Evolutionary conservation across 2,113 vertebrate species (phyloP).

Genomic region (Hippotragus niger): DNA sequence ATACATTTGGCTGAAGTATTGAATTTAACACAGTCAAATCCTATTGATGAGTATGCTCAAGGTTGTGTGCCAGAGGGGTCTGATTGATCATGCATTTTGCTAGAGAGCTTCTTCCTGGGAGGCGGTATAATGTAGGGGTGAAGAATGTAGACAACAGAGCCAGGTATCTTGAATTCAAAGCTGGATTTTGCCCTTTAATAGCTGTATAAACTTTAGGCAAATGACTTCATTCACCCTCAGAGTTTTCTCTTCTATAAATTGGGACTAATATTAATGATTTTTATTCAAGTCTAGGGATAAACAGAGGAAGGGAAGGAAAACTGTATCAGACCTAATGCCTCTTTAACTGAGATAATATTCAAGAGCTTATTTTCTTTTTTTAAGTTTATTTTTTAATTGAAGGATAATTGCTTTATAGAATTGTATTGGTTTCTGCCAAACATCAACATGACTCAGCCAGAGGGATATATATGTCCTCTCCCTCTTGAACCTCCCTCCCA

Average conservation of each 20-base stretch:
- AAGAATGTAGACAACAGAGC: not conserved
- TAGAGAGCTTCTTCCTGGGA: not conserved
- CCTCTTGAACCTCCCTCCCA: not conserved
- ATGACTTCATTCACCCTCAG: not conserved
- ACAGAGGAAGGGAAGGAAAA: not conserved
- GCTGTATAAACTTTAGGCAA: not conserved
- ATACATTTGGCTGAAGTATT: constrained; percentile 4
- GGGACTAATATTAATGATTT: not conserved
- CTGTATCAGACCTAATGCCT: not conserved
- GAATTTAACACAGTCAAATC: not conserved
- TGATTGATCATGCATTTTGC: not conserved
- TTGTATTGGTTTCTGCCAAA: not conserved
- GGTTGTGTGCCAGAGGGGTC: not conserved
- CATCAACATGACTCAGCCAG: not conserved
- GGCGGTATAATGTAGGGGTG: not conserved
- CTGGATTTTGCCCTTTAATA: not conserved
- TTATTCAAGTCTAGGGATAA: not conserved
- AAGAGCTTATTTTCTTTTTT: not conserved
- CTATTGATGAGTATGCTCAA: not conserved
- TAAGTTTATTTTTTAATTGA: not conserved
- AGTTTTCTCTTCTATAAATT: not conserved
- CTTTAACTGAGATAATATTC: not conserved
- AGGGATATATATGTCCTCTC: not conserved
- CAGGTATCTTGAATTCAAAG: not conserved
- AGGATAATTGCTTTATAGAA: not conserved